Base-by-base conservation (phyloP, 1,140 invertebrate genomes). In the Zaprionus africanus region DNA sequence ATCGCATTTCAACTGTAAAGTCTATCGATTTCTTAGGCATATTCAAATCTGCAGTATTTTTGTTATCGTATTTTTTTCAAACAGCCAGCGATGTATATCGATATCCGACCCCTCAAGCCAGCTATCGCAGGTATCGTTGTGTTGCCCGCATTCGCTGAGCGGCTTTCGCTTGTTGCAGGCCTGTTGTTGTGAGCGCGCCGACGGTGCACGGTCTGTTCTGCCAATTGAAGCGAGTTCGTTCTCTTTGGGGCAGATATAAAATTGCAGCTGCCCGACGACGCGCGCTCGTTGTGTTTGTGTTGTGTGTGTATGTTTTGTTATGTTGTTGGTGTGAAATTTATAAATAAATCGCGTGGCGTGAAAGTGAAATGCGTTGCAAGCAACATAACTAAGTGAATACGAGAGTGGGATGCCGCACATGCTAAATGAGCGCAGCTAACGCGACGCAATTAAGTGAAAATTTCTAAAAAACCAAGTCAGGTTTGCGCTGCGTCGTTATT, bases 131-230 rank as follows among this genome's bases (percentile, higher is more conserved):
- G 31, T 34, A 34, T 34, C 31, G 31, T 11, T 34, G 31, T 28
- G 24, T 12, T 59, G 61, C 43, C 56, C 56, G 59, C 81, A 90
- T 88, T 90, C 82, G 81, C 68, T 81, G 84, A 83, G 80, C 84
- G 84, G 84, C 84, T 87, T 88, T 87, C 84, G 78, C 81, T 57
- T 90, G 84, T 88, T 78, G 84, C 79, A 88, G 84, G 75, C 72
- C 73, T 79, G 82, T 22, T 65, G 41, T 46, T 46, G 41, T n/a
- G 41, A 74, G 63, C 81, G 76, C 78, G 65, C 69, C 11, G 9
- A 74, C 46, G 63, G 22, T 36, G 53, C 31, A 17, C n/a, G n/a
- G 41, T 13, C 4, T 11, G 34, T 65, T 59, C 75, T 68, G 61
- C 66, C 65, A 61, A 57, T 61, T 66, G 38, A 69, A 57, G 36